These are phyloP conservation scores for Corella eumyota DNA, from an alignment of 23 tunicate species.

Conservation along the genomic window DNA sequence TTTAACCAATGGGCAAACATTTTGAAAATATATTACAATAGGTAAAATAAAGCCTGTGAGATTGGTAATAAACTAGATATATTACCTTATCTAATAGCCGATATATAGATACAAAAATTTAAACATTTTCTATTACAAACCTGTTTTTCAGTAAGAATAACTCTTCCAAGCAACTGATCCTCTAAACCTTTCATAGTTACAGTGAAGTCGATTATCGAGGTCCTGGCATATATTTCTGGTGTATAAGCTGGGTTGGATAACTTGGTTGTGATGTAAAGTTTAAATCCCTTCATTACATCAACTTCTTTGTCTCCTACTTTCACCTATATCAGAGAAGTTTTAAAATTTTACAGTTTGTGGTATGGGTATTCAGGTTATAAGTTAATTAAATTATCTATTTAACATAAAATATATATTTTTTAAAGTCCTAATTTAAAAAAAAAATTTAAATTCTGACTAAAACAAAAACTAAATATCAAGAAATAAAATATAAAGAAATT, in stretches of 20 bases:
- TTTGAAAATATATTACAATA: too few species aligned
- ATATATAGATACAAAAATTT: background rate
- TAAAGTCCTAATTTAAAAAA: too few species aligned
- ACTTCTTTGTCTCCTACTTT: conserved; percentile 93
- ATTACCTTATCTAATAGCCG: too few species aligned
- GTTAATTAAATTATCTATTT: background rate
- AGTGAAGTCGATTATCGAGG: conserved; percentile 85
- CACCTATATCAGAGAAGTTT: conserved; percentile 12
- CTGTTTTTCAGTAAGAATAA: conserved; percentile 76
- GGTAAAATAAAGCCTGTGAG: too few species aligned
- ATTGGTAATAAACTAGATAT: too few species aligned
- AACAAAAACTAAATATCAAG: background rate
- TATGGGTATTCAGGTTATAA: background rate
- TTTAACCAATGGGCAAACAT: too few species aligned
- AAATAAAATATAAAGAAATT: background rate
- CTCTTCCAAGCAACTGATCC: conserved; percentile 84
- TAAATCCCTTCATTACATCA: conserved; percentile 76
- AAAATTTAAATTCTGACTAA: too few species aligned
- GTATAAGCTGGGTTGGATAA: conserved; percentile 86
- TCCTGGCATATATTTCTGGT: conserved; percentile 84
- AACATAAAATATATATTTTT: background rate
- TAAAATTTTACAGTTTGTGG: background rate
- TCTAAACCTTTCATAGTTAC: conserved; percentile 94
- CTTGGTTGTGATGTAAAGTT: conserved; percentile 81
- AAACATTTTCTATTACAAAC: background rate